A percentile compares a stretch with the other conserved stretches of the same genome.
phyloP scores from a whole-genome alignment of 2,113 vertebrate genomes.

The Felis catus region DNA sequence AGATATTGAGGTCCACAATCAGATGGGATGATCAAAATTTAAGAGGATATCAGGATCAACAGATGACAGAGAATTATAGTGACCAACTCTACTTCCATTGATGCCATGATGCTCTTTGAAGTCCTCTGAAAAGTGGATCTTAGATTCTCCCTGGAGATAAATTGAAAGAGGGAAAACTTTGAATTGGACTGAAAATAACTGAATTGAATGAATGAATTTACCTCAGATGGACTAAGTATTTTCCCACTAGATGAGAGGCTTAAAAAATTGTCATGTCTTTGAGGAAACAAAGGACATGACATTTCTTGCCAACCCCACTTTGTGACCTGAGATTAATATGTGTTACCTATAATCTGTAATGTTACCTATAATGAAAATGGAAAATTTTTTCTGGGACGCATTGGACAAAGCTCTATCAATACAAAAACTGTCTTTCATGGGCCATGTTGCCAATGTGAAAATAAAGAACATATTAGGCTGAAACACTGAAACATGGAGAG shows the following conservation, averaged over 20 bases:
- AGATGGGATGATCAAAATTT: not conserved
- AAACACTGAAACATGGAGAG: slow-evolving; percentile 43
- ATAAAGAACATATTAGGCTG: slow-evolving; percentile 35
- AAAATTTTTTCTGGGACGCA: not conserved
- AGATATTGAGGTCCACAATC: not conserved
- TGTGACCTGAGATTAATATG: slow-evolving; percentile 16
- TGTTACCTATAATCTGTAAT: not conserved
- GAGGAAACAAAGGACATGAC: slow-evolving; percentile 8
- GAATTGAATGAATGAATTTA: not conserved
- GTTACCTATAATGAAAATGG: not conserved
- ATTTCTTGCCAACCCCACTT: slow-evolving; percentile 20
- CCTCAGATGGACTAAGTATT: not conserved
- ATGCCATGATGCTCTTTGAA: not conserved
- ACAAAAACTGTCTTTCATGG: not conserved
- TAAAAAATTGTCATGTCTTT: not conserved
- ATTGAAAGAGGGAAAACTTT: not conserved
- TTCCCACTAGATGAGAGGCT: not conserved
- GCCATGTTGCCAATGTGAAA: slow-evolving; percentile 50
- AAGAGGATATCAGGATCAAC: not conserved
- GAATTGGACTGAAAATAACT: not conserved
- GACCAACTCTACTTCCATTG: not conserved
- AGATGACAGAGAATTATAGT: not conserved
- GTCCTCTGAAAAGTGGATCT: not conserved
- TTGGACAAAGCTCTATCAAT: slow-evolving; percentile 3
- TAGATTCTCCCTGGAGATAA: not conserved